Conservation (phyloP, 2,888 invertebrate species). For the Ischnura elegans region DNA sequence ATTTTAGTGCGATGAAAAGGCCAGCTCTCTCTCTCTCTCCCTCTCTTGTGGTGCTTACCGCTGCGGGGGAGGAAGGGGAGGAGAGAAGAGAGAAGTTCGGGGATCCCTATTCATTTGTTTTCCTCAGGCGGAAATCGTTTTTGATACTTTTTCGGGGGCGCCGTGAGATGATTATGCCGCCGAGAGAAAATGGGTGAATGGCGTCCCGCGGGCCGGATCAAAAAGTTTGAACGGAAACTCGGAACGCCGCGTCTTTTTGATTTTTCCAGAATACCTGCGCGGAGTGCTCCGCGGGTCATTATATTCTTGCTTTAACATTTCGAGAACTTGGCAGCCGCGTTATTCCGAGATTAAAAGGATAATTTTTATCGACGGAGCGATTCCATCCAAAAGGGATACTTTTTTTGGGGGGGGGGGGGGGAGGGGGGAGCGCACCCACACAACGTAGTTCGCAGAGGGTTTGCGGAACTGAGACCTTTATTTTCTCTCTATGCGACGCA, state of each 20-base stretch:
- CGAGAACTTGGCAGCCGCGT: background rate
- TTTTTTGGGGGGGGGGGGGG: too few relatives aligned
- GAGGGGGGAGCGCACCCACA: too few relatives aligned
- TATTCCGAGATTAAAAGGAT: background rate
- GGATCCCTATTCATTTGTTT: background rate
- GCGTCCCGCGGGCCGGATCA: background rate
- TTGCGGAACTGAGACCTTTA: background rate
- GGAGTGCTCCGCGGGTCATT: background rate
- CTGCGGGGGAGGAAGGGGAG: background rate
- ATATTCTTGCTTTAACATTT: background rate
- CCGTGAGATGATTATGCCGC: constrained; percentile 4
- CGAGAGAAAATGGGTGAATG: constrained; percentile 29
- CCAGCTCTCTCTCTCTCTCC: too few relatives aligned
- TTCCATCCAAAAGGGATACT: background rate
- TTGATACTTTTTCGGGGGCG: background rate
- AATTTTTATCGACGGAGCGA: background rate
- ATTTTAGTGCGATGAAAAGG: constrained; percentile 35
- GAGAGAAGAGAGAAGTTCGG: background rate
- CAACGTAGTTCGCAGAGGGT: background rate
- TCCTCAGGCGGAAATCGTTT: constrained; percentile 24
- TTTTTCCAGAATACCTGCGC: background rate
- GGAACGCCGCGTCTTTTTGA: background rate
- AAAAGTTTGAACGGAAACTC: background rate
- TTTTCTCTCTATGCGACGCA: background rate
- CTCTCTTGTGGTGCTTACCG: background rate